Evolutionary conservation across 2,113 vertebrate genomes (phyloP), one percentile per base, ranked within the genome.

Genomic region (Zootoca vivipara): DNA sequence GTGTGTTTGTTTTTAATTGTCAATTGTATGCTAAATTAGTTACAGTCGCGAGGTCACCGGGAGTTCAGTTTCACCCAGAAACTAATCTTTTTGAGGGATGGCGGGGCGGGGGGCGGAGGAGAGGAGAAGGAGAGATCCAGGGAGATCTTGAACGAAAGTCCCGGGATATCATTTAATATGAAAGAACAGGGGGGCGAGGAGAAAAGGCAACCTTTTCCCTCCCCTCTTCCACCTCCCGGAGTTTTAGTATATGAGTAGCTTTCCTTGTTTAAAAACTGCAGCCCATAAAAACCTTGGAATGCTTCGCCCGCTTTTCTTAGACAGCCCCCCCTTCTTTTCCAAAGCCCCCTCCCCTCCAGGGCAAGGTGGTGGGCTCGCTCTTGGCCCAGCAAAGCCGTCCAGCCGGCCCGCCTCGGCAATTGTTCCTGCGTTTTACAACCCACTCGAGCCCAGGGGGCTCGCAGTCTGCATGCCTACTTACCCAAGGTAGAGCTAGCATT

Each of bases 1-100:
- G 94, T 92, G 93, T 93, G 95, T 94, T 90, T 96, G 96, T 96
- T 96, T 95, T 96, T 95, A 96, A 96, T 96, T 97, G 95, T 95
- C 96, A 96, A 88, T 96, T 96, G 96, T 95, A 82, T 95, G 96
- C 94, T 95, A 95, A 96, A 95, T 94, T 92, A 94, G 94, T 95
- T 95, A 93, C 94, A 86, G 94, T 92, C 89, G 9, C 88, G 92
- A 95, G 96, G 96, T 97, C 96, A 97, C 88, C 16, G 86, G 88
- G 92, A 97, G 97, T 96, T 97, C 97, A 97, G 92, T 70, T 92
- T 91, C 93, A 93, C 85, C 80, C 70, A 90, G 91, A 82, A 96
- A 91, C 85, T 80, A 82, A 89, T 83, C 85, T 90, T 87, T 86
- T 85, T 22, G 16, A 38, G 69, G 84, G 46, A 52, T 52, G 46